Evolutionary conservation across 2,113 vertebrate genomes (phyloP), one percentile per base, ranked within the genome.

Genomic region (Lontra canadensis): DNA sequence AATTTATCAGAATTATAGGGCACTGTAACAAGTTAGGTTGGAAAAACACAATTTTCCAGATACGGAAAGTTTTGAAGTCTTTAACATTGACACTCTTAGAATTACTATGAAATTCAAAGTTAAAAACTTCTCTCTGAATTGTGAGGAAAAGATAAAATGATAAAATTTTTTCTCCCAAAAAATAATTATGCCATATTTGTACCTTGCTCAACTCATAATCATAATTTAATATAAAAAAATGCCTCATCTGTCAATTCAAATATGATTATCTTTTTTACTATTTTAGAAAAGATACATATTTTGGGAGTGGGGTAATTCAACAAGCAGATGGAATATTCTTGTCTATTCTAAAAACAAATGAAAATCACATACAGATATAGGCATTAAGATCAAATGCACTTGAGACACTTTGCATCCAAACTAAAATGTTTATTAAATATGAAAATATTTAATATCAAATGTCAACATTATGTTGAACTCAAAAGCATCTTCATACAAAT

Each of bases 71-170:
- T 15, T 82, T 63, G 17, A 81, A 12, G 13, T 79, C 39, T 71
- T 34, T 42, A 90, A 42, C 2, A 39, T 29, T 85, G 36, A 93
- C n/a, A 71, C 12, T 71, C 6, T 79, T 80, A 31, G 12, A 73
- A 81, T 52, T 87, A 42, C 26, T 15, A 6, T 86, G 57, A 81
- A 93, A 94, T 87, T 81, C 47, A 65, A n/a, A 96, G 18, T 90
- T 96, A 86, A 94, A 85, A 4, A 94, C 36, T 94, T 90, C 86
- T 61, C n/a, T 90, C 85, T 29, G 47, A 90, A 81, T 36, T 63
- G 12, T 79, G 26, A 17, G 15, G 39, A 78, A 89, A 95, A 88
- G 23, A 65, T 34, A 47, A 57, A 85, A 55, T 55, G 52, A 55
- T 55, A 55, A 55, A 71, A 0, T 80, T 85, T 90, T 90, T 90